Percentiles rank a stretch among this genome's conserved stretches.
phyloP scores from a whole-genome alignment of 2,113 vertebrate genomes.

The Rousettus leschenaultii region DNA sequence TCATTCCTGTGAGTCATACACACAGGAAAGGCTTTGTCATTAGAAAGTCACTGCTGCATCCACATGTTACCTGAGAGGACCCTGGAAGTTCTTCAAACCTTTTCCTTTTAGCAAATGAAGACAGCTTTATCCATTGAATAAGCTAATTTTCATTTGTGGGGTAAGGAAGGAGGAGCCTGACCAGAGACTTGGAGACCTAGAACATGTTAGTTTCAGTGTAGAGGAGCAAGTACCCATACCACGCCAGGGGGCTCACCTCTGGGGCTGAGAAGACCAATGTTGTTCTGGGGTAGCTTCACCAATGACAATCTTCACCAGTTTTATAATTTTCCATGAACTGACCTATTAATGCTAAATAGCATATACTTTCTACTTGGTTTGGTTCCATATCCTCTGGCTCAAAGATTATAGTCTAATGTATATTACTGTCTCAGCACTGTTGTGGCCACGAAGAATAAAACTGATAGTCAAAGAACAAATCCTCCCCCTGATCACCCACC shows the following conservation, averaged over 20 bases:
- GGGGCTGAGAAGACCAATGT: not conserved
- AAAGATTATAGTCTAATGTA: not conserved
- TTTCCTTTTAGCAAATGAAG: not conserved
- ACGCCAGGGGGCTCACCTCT: fast-evolving
- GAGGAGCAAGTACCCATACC: not conserved
- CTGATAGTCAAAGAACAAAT: not conserved
- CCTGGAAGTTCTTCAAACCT: not conserved
- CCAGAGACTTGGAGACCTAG: not conserved
- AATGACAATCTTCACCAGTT: not conserved
- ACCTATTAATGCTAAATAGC: not conserved
- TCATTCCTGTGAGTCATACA: not conserved
- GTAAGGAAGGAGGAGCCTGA: not conserved
- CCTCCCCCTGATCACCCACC: not conserved
- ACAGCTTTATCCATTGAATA: not conserved
- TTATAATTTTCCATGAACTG: not conserved
- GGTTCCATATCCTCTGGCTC: slow-evolving; percentile 45
- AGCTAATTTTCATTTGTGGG: not conserved
- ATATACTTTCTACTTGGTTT: slow-evolving; percentile 44
- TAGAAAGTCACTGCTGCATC: not conserved
- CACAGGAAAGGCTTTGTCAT: not conserved
- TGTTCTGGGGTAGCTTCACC: not conserved
- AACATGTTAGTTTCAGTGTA: not conserved
- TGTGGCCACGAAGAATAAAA: not conserved
- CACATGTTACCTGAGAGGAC: not conserved
- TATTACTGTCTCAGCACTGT: not conserved